Evolutionary conservation across 1,140 invertebrate genomes (phyloP).

Genomic region (Batillaria attramentaria): DNA sequence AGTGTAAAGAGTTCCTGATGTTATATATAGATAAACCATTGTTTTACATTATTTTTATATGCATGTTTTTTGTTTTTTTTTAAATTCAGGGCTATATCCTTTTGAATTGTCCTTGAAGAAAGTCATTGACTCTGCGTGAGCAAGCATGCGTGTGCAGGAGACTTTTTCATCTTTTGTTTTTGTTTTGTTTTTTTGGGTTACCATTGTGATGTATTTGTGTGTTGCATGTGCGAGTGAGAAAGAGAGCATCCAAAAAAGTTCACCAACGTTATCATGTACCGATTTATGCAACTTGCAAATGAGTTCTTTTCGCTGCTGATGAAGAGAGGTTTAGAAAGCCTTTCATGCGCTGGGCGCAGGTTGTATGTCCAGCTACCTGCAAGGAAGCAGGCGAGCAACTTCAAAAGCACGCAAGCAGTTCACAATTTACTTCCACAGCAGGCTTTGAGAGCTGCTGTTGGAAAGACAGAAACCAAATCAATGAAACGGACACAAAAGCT

Average conservation of each 20-base stretch:
- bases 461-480: not conserved
- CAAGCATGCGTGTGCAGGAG: not conserved
- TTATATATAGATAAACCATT: not conserved
- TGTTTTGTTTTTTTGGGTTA: not conserved
- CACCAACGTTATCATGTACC: too few relatives aligned
- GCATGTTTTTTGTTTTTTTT: not conserved
- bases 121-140: not conserved
- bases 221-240: not conserved
- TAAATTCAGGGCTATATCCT: not conserved
- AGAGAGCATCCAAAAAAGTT: not conserved
- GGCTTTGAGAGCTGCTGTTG: not conserved
- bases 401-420: not conserved
- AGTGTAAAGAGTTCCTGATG: too few relatives aligned
- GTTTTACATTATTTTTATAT: not conserved
- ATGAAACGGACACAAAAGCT: slow-evolving; percentile 10
- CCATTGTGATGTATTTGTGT: not conserved
- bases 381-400: too few relatives aligned
- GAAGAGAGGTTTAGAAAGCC: too few relatives aligned
- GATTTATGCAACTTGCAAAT: too few relatives aligned
- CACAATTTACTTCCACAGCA: not conserved
- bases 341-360: too few relatives aligned
- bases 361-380: too few relatives aligned
- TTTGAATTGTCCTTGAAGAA: not conserved
- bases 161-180: not conserved
- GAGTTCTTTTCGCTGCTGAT: too few relatives aligned